Evolutionary conservation across 2,888 invertebrate species (phyloP), one percentile per base, ranked within the genome.

Genomic region (Nipponacmea schrenckii): DNA sequence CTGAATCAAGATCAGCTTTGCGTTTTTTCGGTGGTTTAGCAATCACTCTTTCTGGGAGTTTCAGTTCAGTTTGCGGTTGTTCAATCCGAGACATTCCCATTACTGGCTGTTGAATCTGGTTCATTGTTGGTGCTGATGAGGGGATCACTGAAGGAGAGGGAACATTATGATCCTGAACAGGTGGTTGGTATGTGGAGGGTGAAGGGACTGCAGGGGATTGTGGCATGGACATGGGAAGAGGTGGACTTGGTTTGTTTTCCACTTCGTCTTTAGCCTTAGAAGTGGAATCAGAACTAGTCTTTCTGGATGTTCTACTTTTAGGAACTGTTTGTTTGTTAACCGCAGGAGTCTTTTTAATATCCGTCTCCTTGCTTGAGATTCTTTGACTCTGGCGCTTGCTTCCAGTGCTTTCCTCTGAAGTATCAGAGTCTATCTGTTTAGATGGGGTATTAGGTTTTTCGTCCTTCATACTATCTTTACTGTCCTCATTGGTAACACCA

Each of bases 11-110:
- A 31, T 85, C 83, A 8, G 82, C 85, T 76, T 96, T 96, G 77
- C 97, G 92, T 90, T 97, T 97, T 90, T 97, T 97, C 72, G 97
- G 97, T 87, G 97, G 92, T 89, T 95, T 95, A 74, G 91, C 91
- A 69, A 88, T 88, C 15, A 72, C 77, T 56, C 80, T 77, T 62
- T 74, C 74, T 1, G 70, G 72, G 48, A 77, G 79, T 24, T 56
- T 24, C 39, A 77, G 77, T 45, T 77, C 77, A n/a, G 74, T 73
- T 24, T 79, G 79, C 4, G 79, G 64, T 62, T 69, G 71, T 62
- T 65, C 69, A 26, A 63, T 63, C 15, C 64, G 66, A 27, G 67
- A 69, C 27, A 68, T 70, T 26, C 64, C 64, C n/a, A 56, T 56
- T 56, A 24, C 7, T 4, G 56, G 56, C 14, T 20, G 56, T 56